These are phyloP conservation scores for Nesoenas mayeri DNA, from an alignment of 2,113 vertebrate genomes.

Conservation along the genomic window DNA sequence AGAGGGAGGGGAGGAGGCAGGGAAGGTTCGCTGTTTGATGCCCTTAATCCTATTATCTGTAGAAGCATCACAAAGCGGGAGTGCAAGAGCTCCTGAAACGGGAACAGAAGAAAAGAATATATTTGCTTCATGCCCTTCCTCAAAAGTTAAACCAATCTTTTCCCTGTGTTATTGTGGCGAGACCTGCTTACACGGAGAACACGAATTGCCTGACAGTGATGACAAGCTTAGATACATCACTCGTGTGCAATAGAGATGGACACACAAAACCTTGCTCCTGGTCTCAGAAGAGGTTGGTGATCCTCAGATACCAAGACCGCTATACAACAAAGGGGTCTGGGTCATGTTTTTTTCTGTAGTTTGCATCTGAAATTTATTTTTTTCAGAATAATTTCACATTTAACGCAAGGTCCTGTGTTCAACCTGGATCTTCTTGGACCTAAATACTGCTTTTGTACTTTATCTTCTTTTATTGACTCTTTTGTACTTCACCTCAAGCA, in stretches of 20 bases:
- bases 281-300: neutral
- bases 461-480: neutral
- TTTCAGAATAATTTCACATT: neutral
- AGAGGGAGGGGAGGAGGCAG: neutral
- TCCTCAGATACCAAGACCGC: neutral
- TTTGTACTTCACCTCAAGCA: neutral
- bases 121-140: neutral
- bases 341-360: neutral
- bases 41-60: conserved; percentile 2
- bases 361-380: neutral
- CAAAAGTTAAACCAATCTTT: neutral
- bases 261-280: neutral
- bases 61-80: neutral
- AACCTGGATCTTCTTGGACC: neutral
- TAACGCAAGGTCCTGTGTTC: neutral
- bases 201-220: neutral
- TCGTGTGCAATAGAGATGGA: rapidly evolving
- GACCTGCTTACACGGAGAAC: neutral
- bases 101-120: neutral
- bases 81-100: neutral
- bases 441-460: neutral
- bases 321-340: neutral
- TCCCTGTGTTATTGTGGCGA: neutral
- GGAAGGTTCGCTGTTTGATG: neutral
- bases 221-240: neutral